phyloP scores from a whole-genome alignment of 2,113 vertebrate genomes.

The Tragelaphus scriptus region DNA sequence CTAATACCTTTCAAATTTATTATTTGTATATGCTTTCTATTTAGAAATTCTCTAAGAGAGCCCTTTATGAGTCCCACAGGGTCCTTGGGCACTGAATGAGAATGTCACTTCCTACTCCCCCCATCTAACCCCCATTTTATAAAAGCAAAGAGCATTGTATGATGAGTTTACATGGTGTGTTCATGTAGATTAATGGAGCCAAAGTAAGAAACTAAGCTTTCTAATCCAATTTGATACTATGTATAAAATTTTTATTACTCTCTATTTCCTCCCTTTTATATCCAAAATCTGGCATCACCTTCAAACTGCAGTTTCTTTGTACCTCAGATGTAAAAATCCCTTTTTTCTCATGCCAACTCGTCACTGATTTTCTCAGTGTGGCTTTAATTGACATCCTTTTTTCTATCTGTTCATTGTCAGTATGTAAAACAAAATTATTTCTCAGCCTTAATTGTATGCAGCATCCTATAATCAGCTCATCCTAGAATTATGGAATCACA shows the following conservation, averaged over 20 bases:
- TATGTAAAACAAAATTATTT: constrained; percentile 39
- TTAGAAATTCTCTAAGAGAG: not conserved
- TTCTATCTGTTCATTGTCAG: not conserved
- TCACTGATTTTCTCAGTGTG: not conserved
- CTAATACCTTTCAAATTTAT: not conserved
- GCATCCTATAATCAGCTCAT: not conserved
- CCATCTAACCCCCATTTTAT: not conserved
- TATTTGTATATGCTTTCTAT: not conserved
- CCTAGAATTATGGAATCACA: constrained; percentile 48
- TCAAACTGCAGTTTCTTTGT: not conserved
- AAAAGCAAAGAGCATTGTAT: not conserved
- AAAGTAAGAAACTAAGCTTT: not conserved
- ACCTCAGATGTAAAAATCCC: fast-evolving
- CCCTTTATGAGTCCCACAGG: not conserved
- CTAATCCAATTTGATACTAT: not conserved
- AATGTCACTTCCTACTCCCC: not conserved
- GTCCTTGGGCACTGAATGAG: not conserved
- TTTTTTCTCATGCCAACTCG: not conserved
- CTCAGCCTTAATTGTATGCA: not conserved
- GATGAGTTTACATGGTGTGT: not conserved
- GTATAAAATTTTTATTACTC: not conserved
- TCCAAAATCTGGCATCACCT: not conserved
- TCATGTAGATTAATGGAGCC: not conserved
- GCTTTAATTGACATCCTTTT: constrained; percentile 34
- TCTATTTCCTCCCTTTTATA: not conserved